Percentiles rank a stretch among this genome's conserved stretches.
Evolutionary conservation across 1,140 invertebrate genomes (phyloP).

Genomic region (Helicoverpa armigera): DNA sequence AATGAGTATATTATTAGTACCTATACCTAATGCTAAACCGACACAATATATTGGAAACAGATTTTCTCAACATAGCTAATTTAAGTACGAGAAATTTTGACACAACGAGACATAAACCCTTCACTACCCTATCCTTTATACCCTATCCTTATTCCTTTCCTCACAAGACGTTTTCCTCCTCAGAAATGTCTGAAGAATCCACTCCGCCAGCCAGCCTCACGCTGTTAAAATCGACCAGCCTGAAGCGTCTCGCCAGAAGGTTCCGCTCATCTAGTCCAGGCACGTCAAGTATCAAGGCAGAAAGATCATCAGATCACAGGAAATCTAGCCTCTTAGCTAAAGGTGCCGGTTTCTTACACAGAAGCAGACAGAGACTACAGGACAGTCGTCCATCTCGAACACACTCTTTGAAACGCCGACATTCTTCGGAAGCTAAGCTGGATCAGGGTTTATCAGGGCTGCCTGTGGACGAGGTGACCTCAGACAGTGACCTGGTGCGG

Average conservation of each 20-base stretch:
- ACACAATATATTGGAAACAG: neutral
- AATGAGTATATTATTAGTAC: neutral
- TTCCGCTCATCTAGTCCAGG: neutral
- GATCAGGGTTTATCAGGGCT: no score
- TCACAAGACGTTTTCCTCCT: neutral
- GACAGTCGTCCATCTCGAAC: no score
- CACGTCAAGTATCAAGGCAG: neutral
- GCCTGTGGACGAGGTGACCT: no score
- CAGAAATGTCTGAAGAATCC: neutral
- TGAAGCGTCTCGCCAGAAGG: neutral
- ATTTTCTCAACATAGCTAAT: no score
- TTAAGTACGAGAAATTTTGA: no score
- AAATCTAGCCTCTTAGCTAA: neutral
- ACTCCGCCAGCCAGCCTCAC: no score
- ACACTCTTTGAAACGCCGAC: no score
- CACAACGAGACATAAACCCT: no score
- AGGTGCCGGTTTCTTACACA: neutral
- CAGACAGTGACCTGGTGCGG: no score
- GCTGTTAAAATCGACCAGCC: no score
- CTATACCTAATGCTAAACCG: neutral
- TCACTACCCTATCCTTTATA: neutral
- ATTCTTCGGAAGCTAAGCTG: no score
- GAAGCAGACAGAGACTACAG: neutral
- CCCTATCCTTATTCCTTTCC: slow-evolving; percentile 1
- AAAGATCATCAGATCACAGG: neutral